These are phyloP conservation scores for Ambastaia sidthimunki DNA, from an alignment of 2,797 vertebrate species.

Conservation along the genomic window DNA sequence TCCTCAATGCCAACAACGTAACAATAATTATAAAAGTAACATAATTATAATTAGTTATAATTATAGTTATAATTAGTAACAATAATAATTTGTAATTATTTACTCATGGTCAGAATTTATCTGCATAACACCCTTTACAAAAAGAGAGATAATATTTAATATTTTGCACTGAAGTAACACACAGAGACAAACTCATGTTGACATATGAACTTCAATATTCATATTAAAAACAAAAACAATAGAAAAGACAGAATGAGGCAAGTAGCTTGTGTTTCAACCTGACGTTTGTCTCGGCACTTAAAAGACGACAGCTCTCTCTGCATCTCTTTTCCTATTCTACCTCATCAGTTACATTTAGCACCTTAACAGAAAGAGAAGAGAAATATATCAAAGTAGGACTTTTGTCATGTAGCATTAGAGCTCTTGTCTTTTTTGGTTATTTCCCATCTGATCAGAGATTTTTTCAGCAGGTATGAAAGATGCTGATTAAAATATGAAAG, in stretches of 20 bases:
- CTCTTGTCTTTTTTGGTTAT: constrained; percentile 68
- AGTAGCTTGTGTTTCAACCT: constrained; percentile 64
- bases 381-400: constrained; percentile 79
- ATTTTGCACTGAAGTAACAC: constrained; percentile 6
- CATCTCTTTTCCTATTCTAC: constrained; percentile 76
- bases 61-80: too few species aligned
- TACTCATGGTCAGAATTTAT: not conserved
- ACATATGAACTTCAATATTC: constrained; percentile 31
- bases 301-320: constrained; percentile 68
- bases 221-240: constrained; percentile 41
- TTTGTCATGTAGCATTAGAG: constrained; percentile 78
- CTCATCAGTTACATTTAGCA: constrained; percentile 77
- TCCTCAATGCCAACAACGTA: too few species aligned
- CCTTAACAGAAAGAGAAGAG: constrained; percentile 73
- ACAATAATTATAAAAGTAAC: too few species aligned
- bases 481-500: constrained; percentile 74
- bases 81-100: too few species aligned
- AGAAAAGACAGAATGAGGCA: constrained; percentile 60
- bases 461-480: constrained; percentile 73
- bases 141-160: not conserved
- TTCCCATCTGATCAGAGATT: constrained; percentile 75
- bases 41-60: too few species aligned
- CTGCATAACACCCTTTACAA: not conserved
- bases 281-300: constrained; percentile 69
- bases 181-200: not conserved